Evolutionary conservation across 2,797 vertebrate genomes (phyloP).

Genomic region (Alosa sapidissima): DNA sequence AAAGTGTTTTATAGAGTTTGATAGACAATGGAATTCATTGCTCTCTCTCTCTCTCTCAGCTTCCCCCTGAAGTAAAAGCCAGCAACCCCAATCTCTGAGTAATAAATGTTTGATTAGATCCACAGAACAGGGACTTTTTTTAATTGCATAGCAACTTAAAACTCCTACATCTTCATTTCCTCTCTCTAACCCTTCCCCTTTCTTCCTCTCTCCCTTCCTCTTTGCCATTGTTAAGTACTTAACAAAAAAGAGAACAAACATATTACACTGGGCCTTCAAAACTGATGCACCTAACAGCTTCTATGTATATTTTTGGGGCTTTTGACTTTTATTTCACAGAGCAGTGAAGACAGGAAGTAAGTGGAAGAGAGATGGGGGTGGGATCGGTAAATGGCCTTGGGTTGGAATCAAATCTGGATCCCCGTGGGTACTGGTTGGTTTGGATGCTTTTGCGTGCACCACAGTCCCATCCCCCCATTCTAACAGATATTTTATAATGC

Average conservation of each 20-base stretch:
- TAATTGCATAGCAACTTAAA: neutral
- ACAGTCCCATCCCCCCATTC: too few species aligned
- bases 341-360: too few species aligned
- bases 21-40: neutral
- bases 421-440: too few species aligned
- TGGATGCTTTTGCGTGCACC: too few species aligned
- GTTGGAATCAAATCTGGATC: too few species aligned
- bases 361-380: too few species aligned
- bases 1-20: neutral
- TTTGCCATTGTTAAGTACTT: neutral
- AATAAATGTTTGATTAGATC: slow-evolving; percentile 4
- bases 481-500: neutral
- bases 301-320: too few species aligned
- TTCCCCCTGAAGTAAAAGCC: neutral
- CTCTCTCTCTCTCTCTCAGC: neutral
- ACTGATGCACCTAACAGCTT: neutral
- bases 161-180: neutral
- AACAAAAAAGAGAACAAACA: neutral
- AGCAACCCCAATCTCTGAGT: neutral
- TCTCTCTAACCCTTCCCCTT: neutral
- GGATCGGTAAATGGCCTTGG: too few species aligned
- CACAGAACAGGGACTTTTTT: neutral
- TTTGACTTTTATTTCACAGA: too few species aligned
- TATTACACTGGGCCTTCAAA: neutral
- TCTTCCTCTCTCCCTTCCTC: neutral